phyloP scores from a whole-genome alignment of 2,888 invertebrate species.

The Selenia dentaria region DNA sequence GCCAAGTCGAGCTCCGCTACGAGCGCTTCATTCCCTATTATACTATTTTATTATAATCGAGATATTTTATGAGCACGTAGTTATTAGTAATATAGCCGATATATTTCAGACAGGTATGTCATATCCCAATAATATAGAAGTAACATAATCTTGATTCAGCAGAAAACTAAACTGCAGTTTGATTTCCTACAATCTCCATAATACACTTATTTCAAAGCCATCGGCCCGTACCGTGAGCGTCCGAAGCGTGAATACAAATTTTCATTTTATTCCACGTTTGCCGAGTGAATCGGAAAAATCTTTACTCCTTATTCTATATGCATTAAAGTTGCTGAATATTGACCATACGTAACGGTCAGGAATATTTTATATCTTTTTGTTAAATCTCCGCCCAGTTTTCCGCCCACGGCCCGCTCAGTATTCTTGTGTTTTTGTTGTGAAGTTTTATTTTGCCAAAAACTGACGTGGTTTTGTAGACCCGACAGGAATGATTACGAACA shows the following conservation, averaged over 20 bases:
- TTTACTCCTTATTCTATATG: slow-evolving; percentile 17
- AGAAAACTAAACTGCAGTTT: slow-evolving; percentile 12
- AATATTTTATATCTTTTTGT: not conserved
- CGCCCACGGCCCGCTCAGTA: no score
- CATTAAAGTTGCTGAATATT: slow-evolving; percentile 33
- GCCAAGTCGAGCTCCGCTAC: no score
- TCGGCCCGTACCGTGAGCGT: slow-evolving; percentile 11
- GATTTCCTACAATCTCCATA: slow-evolving; percentile 20
- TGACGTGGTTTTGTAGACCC: no score
- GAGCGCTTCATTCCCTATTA: no score
- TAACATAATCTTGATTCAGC: slow-evolving; percentile 1
- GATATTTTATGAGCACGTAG: no score
- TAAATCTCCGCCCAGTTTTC: not conserved
- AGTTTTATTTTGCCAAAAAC: not conserved
- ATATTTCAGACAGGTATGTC: no score
- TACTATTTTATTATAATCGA: no score
- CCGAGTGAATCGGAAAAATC: slow-evolving; percentile 34
- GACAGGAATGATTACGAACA: no score
- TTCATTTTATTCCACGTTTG: slow-evolving; percentile 37
- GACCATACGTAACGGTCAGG: slow-evolving; percentile 25
- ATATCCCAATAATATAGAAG: no score
- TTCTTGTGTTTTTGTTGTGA: no score
- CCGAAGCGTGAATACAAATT: slow-evolving; percentile 31
- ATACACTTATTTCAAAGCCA: slow-evolving; percentile 24
- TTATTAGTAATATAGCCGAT: no score